Conservation (phyloP, 2,797 vertebrate genomes). For the Pseudochromis fuscus region DNA sequence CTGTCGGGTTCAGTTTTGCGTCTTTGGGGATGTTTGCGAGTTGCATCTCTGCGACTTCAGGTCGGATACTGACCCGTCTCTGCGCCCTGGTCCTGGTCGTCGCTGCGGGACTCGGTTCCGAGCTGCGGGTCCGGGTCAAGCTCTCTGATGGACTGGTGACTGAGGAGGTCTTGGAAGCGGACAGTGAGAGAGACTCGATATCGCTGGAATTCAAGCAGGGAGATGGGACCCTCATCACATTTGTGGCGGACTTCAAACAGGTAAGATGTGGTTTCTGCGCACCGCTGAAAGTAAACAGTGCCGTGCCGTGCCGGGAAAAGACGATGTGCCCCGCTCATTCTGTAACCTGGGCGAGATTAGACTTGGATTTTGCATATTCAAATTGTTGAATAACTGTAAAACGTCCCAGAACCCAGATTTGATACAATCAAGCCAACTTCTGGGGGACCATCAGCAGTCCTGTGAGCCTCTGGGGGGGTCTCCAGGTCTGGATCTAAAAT, state of each 20-base stretch:
- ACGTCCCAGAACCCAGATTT: not conserved
- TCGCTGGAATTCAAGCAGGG: slow-evolving; percentile 92
- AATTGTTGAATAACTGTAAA: not conserved
- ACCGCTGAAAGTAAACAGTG: not conserved
- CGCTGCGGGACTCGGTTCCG: slow-evolving; percentile 78
- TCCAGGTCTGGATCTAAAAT: not conserved
- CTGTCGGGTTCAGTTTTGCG: slow-evolving; percentile 65
- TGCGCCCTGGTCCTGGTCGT: slow-evolving; percentile 72
- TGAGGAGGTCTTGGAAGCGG: slow-evolving; percentile 94
- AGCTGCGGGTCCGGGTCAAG: slow-evolving; percentile 93
- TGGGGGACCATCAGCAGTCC: not conserved
- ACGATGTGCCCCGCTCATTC: not conserved
- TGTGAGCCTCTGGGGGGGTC: slow-evolving; percentile 10
- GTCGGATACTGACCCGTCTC: slow-evolving; percentile 67
- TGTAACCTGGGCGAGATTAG: not conserved
- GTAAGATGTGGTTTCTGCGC: slow-evolving; percentile 77
- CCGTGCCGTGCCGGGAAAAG: not conserved
- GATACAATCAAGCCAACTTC: not conserved
- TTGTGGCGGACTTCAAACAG: slow-evolving; percentile 94
- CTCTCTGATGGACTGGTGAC: slow-evolving; percentile 92
- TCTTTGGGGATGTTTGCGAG: slow-evolving; percentile 83
- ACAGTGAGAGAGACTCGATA: slow-evolving; percentile 90
- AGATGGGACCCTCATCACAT: slow-evolving; percentile 93
- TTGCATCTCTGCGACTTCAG: slow-evolving; percentile 69
- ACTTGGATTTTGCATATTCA: not conserved